Percentiles rank a stretch among this genome's conserved stretches.
Conservation (phyloP, 2,797 vertebrate genomes). For the Telmatherina bonti region DNA sequence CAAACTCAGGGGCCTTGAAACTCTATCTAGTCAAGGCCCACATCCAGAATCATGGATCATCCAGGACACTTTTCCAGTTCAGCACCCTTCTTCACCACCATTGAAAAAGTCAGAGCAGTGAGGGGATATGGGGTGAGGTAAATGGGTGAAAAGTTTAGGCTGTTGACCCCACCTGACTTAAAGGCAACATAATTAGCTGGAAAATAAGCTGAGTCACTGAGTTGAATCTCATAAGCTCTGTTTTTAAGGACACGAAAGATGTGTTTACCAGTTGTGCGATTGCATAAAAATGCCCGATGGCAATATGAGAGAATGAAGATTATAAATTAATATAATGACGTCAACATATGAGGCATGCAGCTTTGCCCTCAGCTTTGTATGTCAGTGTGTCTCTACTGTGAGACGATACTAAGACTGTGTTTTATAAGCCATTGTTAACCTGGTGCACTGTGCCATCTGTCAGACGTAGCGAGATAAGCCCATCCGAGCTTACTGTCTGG, state of each 20-base stretch:
- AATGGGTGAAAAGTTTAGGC: slow-evolving; percentile 25
- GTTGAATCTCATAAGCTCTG: slow-evolving; percentile 7
- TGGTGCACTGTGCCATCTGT: slow-evolving; percentile 72
- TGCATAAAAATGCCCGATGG: neutral
- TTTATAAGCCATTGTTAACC: slow-evolving; percentile 70
- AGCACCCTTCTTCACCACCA: neutral
- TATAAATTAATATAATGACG: slow-evolving; percentile 5
- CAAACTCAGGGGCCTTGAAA: slow-evolving; percentile 31
- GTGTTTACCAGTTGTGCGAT: neutral
- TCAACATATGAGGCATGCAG: slow-evolving; percentile 6
- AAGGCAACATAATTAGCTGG: slow-evolving; percentile 6
- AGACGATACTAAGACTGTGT: slow-evolving; percentile 28
- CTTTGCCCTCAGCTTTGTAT: slow-evolving; percentile 22
- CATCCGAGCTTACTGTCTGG: slow-evolving; percentile 43
- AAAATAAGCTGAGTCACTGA: slow-evolving; percentile 6
- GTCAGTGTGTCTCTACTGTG: slow-evolving; percentile 36
- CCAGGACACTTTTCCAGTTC: neutral
- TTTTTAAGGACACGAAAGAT: neutral
- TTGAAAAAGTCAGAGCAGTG: slow-evolving; percentile 19
- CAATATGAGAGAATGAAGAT: neutral
- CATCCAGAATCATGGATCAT: slow-evolving; percentile 8
- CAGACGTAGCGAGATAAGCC: slow-evolving; percentile 57
- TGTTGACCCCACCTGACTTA: slow-evolving; percentile 32
- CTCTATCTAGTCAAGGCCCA: slow-evolving; percentile 13
- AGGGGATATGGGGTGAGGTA: slow-evolving; percentile 25